Percentiles rank a stretch among this genome's conserved stretches.
Conservation (phyloP, 2,113 vertebrate genomes). For the Corythornis madagascariensis region DNA sequence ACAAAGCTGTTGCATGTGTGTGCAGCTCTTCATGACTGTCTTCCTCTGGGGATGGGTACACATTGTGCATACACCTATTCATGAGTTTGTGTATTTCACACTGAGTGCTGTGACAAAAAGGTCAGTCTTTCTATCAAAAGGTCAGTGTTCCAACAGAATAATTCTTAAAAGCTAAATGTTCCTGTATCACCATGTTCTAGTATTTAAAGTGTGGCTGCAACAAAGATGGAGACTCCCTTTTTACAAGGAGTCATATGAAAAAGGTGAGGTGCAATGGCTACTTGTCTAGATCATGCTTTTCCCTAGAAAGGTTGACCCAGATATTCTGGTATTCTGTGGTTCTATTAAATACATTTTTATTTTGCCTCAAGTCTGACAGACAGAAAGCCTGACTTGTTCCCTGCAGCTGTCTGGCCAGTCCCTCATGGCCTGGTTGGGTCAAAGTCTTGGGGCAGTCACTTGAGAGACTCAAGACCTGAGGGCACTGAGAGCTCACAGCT, state of each 20-base stretch:
- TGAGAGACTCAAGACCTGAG: too few species aligned
- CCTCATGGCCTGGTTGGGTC: neutral
- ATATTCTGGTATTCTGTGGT: neutral
- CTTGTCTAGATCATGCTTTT: accelerated
- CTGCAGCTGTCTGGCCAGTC: neutral
- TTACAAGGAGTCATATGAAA: neutral
- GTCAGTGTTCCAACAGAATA: neutral
- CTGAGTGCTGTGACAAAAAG: neutral
- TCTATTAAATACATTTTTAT: neutral
- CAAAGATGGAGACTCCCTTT: neutral
- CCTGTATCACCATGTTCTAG: neutral
- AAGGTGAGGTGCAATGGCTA: accelerated
- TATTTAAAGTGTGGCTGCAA: neutral
- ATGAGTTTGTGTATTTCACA: neutral
- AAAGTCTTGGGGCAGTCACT: too few species aligned
- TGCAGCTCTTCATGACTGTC: neutral
- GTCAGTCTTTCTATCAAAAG: neutral
- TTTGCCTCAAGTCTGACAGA: neutral
- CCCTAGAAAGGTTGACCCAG: neutral
- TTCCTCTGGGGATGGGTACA: accelerated
- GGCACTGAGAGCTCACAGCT: neutral
- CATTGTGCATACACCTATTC: accelerated
- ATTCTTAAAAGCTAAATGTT: neutral
- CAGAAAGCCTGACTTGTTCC: neutral
- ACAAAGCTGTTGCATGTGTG: neutral